Conservation (phyloP, 2,888 invertebrate genomes). For the Muscina levida region DNA sequence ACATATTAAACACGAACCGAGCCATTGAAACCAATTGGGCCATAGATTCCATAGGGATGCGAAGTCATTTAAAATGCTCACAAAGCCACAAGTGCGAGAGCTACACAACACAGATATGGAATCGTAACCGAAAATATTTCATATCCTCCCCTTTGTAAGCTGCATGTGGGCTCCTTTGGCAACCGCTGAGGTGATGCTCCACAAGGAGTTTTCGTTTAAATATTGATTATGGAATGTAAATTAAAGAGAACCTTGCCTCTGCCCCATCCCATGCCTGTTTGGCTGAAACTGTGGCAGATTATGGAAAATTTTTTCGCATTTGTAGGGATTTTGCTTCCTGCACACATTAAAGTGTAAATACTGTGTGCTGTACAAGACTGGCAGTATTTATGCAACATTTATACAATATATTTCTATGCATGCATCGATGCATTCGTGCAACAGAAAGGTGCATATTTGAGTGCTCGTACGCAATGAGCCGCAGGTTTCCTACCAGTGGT, state of each 20-base stretch:
- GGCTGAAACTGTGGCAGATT: neutral
- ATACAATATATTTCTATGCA: conserved; percentile 3
- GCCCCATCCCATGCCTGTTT: neutral
- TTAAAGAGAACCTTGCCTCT: conserved; percentile 42
- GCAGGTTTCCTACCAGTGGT: neutral
- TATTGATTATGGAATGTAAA: conserved; percentile 63
- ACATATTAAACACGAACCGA: conserved; percentile 32
- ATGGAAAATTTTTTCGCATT: neutral
- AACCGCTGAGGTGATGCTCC: neutral
- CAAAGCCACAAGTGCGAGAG: conserved; percentile 17
- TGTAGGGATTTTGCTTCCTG: neutral
- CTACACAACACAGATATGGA: conserved; percentile 2
- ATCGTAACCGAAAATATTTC: conserved; percentile 45
- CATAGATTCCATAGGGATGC: conserved; percentile 38
- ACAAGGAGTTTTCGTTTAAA: conserved; percentile 48
- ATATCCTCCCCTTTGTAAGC: neutral
- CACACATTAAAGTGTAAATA: neutral
- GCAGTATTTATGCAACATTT: conserved; percentile 19
- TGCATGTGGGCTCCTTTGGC: neutral
- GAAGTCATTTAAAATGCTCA: conserved; percentile 6
- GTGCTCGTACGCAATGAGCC: neutral
- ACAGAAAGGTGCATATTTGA: neutral
- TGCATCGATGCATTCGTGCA: conserved; percentile 21
- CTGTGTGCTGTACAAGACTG: neutral
- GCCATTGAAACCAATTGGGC: conserved; percentile 34